Percentiles rank a stretch among this genome's conserved stretches.
phyloP scores from a whole-genome alignment of 2,113 vertebrate species.

The Genyomyrus donnyi region DNA sequence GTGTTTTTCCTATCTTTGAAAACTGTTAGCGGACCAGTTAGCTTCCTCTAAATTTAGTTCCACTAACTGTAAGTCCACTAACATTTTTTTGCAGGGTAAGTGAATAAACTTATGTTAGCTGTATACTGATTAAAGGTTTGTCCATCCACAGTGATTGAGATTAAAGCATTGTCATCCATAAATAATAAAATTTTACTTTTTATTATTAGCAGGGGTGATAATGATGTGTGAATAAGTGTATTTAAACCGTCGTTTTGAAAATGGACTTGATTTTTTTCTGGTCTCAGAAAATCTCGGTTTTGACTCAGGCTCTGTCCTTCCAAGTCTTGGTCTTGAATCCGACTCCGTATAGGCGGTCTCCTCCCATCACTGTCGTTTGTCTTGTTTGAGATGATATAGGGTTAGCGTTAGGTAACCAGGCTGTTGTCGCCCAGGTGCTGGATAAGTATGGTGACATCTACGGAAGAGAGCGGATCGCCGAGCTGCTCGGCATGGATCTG shows the following conservation, averaged over 20 bases:
- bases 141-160: neutral
- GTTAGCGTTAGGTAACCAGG: neutral
- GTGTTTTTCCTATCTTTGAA: neutral
- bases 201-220: neutral
- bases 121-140: no score
- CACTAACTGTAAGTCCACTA: neutral
- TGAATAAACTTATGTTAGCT: neutral
- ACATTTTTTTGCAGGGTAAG: neutral
- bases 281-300: no score
- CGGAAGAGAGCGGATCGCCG: conserved; percentile 79
- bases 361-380: neutral
- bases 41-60: neutral
- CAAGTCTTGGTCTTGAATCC: neutral
- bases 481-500: conserved; percentile 83
- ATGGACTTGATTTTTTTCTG: no score
- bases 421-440: conserved; percentile 60
- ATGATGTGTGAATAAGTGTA: neutral
- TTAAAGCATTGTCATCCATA: neutral
- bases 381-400: neutral
- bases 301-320: neutral
- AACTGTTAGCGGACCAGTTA: neutral
- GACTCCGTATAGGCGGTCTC: neutral
- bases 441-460: conserved; percentile 90
- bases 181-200: neutral
- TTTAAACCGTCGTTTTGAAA: no score